Conservation (phyloP, 2,888 invertebrate genomes). For the Gisinianus flammeolus region DNA sequence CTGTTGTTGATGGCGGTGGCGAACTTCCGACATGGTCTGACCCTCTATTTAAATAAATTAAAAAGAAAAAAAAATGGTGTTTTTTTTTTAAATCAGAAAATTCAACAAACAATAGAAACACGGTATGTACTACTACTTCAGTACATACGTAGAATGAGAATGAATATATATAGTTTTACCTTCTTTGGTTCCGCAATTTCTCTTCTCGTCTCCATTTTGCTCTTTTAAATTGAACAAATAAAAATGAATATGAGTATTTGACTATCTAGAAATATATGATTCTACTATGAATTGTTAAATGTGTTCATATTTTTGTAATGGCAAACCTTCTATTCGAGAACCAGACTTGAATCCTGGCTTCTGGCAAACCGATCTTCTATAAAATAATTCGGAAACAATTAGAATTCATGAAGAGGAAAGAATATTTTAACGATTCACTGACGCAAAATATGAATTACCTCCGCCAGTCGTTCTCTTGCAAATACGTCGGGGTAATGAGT, state of each 20-base stretch:
- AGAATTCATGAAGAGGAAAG: not conserved
- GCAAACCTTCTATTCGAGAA: constrained; percentile 53
- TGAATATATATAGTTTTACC: too few species aligned
- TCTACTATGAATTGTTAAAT: not conserved
- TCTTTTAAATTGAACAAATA: constrained; percentile 62
- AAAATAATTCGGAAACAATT: not conserved
- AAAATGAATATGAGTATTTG: not conserved
- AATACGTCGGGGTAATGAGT: constrained; percentile 98
- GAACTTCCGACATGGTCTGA: constrained; percentile 60
- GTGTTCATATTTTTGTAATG: not conserved
- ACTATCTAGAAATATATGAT: not conserved
- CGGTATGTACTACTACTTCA: too few species aligned
- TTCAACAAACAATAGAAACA: too few species aligned
- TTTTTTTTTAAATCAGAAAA: constrained; percentile 66
- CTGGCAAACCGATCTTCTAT: constrained; percentile 95
- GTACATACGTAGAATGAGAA: too few species aligned
- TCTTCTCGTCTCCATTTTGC: constrained; percentile 99
- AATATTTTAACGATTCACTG: not conserved
- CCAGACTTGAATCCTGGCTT: constrained; percentile 98
- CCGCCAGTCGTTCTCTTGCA: constrained; percentile 91
- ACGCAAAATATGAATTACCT: constrained; percentile 61
- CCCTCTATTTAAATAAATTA: too few species aligned
- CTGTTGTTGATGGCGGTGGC: constrained; percentile 60
- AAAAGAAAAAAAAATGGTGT: too few species aligned
- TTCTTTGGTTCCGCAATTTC: constrained; percentile 91